Evolutionary conservation across 2,113 vertebrate genomes (phyloP), one percentile per base, ranked within the genome.

Genomic region (Pionites leucogaster): DNA sequence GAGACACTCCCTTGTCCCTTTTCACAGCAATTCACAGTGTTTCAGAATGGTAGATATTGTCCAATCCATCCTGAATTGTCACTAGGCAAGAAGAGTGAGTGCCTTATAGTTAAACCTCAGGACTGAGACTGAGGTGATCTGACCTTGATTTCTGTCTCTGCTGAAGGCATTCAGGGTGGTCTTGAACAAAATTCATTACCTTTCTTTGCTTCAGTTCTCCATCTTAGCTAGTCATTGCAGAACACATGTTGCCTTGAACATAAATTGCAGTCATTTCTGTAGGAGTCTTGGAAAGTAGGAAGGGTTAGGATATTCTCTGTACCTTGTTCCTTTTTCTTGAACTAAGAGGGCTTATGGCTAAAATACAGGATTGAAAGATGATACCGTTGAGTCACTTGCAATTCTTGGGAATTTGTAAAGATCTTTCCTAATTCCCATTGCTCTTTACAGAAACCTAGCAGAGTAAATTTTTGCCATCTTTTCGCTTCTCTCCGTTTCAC

Each of bases 61-160:
- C 71, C 90, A 59, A 33, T 88, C 74, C n/a, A 44, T 92, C 72
- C 72, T 93, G 71, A 41, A 44, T 20, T 95, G 82, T 92, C 85
- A 78, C 39, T 67, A 52, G 85, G 17, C n/a, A 75, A 47, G 75
- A 88, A 64, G 55, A 83, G 35, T 39, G 76, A 88, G 55, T 80
- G 79, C 76, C 35, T 81, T 86, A 55, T 41, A 23, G 55, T 74
- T 60, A 75, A 96, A 85, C 39, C 57, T 83, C 59, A 28, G 44
- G 33, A 20, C 46, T 71, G 81, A 35, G 27, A 60, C 35, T 12
- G 7, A 23, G 27, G n/a, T 88, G 64, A 47, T 83, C 33, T 55
- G 59, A 77, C 50, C 47, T 88, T 93, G 35, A 82, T 72, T 94
- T 90, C 70, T 85, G 33, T n/a, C 78, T 88, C 62, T 80, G 59